These are phyloP conservation scores for Champsocephalus gunnari DNA, from an alignment of 2,797 vertebrate genomes.

Conservation along the genomic window DNA sequence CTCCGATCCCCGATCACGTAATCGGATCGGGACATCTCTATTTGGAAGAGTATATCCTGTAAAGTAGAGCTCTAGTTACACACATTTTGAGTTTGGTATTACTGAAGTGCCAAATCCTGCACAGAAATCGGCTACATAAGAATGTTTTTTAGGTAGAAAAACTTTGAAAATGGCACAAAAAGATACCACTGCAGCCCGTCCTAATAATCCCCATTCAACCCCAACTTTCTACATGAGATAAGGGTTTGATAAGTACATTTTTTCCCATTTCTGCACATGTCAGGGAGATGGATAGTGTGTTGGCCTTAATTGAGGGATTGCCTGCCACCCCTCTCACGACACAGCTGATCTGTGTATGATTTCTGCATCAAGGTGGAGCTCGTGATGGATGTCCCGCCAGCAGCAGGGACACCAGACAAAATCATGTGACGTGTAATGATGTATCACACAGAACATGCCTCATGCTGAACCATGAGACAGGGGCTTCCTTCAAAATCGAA, in stretches of 20 bases:
- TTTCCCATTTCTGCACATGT: constrained; percentile 28
- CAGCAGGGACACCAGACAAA: constrained; percentile 38
- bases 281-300: constrained; percentile 62
- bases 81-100: not conserved
- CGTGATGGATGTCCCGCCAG: constrained; percentile 67
- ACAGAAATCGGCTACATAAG: too few species aligned
- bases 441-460: constrained; percentile 9
- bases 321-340: constrained; percentile 63
- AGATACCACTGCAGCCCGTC: not conserved
- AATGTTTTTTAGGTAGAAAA: too few species aligned
- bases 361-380: constrained; percentile 69
- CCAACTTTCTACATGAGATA: not conserved
- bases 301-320: constrained; percentile 68
- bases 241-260: not conserved
- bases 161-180: not conserved
- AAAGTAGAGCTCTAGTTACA: not conserved
- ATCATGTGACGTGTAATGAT: constrained; percentile 51
- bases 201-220: not conserved
- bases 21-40: too few species aligned
- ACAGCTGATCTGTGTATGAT: constrained; percentile 74
- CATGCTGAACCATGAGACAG: constrained; percentile 39
- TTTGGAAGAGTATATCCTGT: not conserved
- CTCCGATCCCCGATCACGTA: too few species aligned
- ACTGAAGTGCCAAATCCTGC: too few species aligned
- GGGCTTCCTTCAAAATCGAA: constrained; percentile 29